Evolutionary conservation across 2,113 vertebrate genomes (phyloP), one percentile per base, ranked within the genome.

Genomic region (Phainopepla nitens): DNA sequence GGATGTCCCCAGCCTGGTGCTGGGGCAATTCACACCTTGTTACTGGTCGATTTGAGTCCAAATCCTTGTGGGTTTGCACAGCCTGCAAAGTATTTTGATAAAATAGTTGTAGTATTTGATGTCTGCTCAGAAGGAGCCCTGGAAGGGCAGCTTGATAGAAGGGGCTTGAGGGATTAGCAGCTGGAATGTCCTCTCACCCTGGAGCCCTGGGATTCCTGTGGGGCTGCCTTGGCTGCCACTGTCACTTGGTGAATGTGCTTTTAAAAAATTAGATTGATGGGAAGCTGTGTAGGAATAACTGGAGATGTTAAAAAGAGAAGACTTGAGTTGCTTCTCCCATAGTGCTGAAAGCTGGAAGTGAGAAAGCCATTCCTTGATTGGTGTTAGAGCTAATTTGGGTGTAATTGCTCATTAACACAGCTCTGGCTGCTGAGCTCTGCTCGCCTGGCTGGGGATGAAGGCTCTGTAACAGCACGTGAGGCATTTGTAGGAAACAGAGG

Each of bases 401-500:
- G 56, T 94, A 91, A 93, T 90, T 92, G 72, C 84, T 92, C 87
- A 60, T 93, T 93, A 91, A 25, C 71, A 28, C 42, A 68, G 75
- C 77, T 78, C 58, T 35, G 91, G 31, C 35, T 75, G 75, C 70
- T 5, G 35, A 51, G 62, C 73, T 90, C 61, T 54, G 58, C 75
- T 86, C 51, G 33, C 65, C 8, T 0, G 3, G n/a, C 84, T 60
- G 64, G 56, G 64, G 8, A 16, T 53, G 64, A 24, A 69, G 19
- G 54, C 33, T 61, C 39, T 78, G 33, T 10, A 45, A 61, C 28
- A 36, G 27, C 58, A 56, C 89, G 88, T 9, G 1, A 56, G 44
- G 89, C 41, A 9, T 57, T 89, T 31, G 35, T 72, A 68, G 76
- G 53, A 71, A 50, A 49, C 7, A 10, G 45, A 42, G 27, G 0